A percentile compares a stretch with the other conserved stretches of the same genome.
These are phyloP conservation scores for Acheta domesticus DNA, from an alignment of 2,888 invertebrate species.

Conservation along the genomic window DNA sequence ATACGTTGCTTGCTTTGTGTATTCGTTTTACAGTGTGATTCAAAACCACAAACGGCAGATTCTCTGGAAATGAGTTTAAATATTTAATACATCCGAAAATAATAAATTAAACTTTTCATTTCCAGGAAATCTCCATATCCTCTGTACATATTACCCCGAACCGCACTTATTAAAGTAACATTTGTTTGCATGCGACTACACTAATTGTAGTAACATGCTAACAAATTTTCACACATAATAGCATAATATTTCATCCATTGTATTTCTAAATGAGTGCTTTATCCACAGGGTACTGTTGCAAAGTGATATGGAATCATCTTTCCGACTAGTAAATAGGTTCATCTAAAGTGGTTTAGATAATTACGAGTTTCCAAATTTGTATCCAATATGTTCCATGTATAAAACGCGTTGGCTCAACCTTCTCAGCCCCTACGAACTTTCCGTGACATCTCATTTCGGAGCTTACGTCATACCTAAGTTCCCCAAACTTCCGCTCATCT, in stretches of 20 bases:
- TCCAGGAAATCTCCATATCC: background rate
- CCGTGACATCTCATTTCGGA: no score
- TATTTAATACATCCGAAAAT: no score
- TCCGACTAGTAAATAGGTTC: background rate
- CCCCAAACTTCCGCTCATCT: no score
- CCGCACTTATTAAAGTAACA: background rate
- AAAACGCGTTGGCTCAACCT: no score
- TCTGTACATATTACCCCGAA: background rate
- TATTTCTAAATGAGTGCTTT: background rate
- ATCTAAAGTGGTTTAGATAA: background rate
- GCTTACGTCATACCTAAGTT: no score
- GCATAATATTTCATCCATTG: background rate
- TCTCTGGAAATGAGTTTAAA: background rate
- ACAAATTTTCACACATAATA: background rate
- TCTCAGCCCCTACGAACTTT: no score
- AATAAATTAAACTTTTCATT: background rate
- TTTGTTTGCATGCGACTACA: background rate
- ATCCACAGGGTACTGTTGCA: background rate
- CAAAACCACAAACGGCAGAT: background rate
- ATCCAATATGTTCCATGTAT: no score
- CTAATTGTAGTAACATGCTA: slow-evolving; percentile 1
- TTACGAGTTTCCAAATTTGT: no score
- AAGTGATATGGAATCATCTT: background rate
- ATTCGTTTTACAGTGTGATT: background rate
- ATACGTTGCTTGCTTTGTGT: background rate